Conservation (phyloP, 2,797 vertebrate genomes). For the Chloroceryle inda region DNA sequence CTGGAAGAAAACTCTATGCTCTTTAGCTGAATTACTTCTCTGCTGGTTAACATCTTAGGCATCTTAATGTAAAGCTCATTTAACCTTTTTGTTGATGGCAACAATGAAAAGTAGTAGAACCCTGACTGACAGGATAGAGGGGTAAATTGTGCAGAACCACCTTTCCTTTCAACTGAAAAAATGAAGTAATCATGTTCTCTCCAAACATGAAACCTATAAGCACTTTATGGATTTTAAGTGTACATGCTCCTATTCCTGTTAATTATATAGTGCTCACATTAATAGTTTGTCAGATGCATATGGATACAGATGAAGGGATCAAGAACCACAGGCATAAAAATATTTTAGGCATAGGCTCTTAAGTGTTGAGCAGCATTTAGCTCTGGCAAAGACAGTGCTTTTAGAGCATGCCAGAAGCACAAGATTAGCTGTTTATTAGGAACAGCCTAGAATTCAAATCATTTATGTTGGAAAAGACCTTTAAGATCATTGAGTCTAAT, state of each 20-base stretch:
- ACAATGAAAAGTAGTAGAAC: not conserved
- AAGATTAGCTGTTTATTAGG: not conserved
- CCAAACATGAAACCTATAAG: not conserved
- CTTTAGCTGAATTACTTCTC: not conserved
- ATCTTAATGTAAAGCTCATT: not conserved
- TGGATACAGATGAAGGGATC: not conserved
- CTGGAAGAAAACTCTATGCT: not conserved
- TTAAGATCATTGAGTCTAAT: no score
- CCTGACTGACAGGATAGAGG: not conserved
- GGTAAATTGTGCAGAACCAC: not conserved
- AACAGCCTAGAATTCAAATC: not conserved
- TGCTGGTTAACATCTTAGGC: not conserved
- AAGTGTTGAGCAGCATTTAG: not conserved
- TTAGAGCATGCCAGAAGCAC: not conserved
- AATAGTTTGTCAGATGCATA: not conserved
- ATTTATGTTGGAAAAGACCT: not conserved
- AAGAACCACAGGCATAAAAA: not conserved
- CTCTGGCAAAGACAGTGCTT: not conserved
- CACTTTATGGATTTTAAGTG: not conserved
- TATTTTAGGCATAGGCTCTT: not conserved
- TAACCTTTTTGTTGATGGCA: not conserved
- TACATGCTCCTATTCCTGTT: not conserved
- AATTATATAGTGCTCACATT: not conserved
- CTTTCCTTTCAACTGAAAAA: not conserved
- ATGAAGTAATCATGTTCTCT: not conserved